These are phyloP conservation scores for Indri indri DNA, from an alignment of 2,113 vertebrate genomes.

Conservation along the genomic window DNA sequence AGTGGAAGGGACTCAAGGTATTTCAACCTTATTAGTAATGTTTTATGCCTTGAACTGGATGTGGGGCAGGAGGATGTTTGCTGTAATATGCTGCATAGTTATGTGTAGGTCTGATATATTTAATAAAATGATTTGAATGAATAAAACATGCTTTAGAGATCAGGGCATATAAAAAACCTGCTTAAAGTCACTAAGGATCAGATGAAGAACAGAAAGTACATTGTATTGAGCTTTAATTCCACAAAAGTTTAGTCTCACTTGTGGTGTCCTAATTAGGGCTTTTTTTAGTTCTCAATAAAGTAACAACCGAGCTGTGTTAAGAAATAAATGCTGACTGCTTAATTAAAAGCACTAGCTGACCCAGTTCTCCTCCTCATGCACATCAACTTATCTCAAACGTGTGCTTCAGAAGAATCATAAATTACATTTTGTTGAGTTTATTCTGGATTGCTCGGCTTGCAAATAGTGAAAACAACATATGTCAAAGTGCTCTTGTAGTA, in stretches of 20 bases:
- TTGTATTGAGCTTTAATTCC: not conserved
- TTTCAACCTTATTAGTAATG: not conserved
- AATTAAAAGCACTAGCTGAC: not conserved
- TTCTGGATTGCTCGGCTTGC: not conserved
- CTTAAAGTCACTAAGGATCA: not conserved
- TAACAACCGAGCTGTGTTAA: not conserved
- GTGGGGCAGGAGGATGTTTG: not conserved
- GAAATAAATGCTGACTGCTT: constrained; percentile 26
- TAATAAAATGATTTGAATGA: not conserved
- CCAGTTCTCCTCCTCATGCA: not conserved
- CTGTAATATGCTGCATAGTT: not conserved
- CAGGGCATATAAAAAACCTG: not conserved
- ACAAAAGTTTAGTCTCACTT: not conserved
- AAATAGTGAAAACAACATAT: not conserved
- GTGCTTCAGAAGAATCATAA: constrained; percentile 8
- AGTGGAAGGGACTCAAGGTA: too few species aligned
- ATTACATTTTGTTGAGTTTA: not conserved
- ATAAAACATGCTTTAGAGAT: not conserved
- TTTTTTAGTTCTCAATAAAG: not conserved
- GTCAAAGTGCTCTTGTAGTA: not conserved
- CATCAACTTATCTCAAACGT: not conserved
- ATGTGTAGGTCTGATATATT: not conserved
- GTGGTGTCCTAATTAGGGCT: constrained; percentile 29
- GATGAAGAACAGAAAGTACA: not conserved
- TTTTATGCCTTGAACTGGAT: not conserved